Evolutionary conservation across 2,797 vertebrate species (phyloP).

Genomic region (Remorina albescens): DNA sequence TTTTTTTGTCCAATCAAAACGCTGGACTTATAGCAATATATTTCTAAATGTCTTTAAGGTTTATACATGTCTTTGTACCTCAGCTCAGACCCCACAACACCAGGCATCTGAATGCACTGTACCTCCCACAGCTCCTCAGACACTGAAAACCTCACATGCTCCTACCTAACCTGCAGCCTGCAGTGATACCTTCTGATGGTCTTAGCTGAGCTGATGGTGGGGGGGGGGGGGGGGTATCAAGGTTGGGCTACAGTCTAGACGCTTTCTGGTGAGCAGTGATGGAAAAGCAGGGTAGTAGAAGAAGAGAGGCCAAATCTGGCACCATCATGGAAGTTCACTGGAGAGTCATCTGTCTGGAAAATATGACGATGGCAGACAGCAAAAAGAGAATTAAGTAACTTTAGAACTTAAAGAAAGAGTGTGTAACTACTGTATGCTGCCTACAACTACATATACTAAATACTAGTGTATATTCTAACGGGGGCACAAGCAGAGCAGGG

Average conservation of each 20-base stretch:
- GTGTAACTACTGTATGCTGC: neutral
- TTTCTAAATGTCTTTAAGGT: conserved; percentile 69
- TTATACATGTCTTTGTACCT: conserved; percentile 66
- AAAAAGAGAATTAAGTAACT: conserved; percentile 8
- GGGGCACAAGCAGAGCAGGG: too few species aligned
- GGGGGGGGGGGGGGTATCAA: neutral
- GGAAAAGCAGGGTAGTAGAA: conserved; percentile 2
- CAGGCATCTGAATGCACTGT: conserved; percentile 72
- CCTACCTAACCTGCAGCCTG: conserved; percentile 72
- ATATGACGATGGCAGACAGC: conserved; percentile 4
- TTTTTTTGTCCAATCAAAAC: conserved; percentile 65
- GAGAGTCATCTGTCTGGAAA: conserved; percentile 41
- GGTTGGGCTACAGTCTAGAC: conserved; percentile 14
- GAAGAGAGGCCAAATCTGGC: conserved; percentile 41
- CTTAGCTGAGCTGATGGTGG: conserved; percentile 11
- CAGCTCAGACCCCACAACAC: conserved; percentile 56
- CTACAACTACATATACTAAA: neutral
- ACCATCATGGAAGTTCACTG: conserved; percentile 38
- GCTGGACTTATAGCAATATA: conserved; percentile 67
- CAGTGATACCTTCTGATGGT: conserved; percentile 62
- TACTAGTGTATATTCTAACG: neutral
- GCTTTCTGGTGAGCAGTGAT: conserved; percentile 4
- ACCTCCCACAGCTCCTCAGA: conserved; percentile 67
- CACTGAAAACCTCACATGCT: conserved; percentile 78
- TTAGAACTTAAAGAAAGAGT: conserved; percentile 20